Base-by-base conservation (phyloP, 2,888 invertebrate species). In the Cosmorhoe ocellata region DNA sequence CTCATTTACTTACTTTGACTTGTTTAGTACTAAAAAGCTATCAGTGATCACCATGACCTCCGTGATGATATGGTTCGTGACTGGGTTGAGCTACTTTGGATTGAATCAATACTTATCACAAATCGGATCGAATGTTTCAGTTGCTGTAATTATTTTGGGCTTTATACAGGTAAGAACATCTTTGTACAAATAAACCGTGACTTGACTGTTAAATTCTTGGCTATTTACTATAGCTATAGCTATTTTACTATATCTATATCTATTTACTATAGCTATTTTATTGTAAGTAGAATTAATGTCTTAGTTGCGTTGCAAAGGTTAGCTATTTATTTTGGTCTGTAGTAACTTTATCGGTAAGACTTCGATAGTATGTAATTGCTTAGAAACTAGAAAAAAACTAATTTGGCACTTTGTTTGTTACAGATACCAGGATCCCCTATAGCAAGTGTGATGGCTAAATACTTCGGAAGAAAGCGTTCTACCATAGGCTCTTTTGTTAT, bases 61-160 rank as follows among this genome's bases (percentile, higher is more conserved):
- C 0, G 50, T 71, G 4, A 42, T 66, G 0, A 53, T 74, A 1
- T 84, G 79, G 77, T 66, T 70, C 12, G 59, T 71, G 0, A 59
- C 66, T 2, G 81, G 81, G 1, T 45, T 67, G 12, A 71, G 70
- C 36, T 81, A 67, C 56, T 84, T 56, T 37, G 81, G 83, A 6
- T 64, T 81, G 31, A 74, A 64, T 55, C 79, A 82, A 46, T 81
- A 80, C 46, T 55, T 71, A 13, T 67, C 76, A 0, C 61, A 71
- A 3, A 55, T 80, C 26, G 77, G 74, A 3, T 50, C 66, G 0
- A 72, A 80, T 58, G 61, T 76, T 30, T 78, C 74, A 27, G 44
- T 75, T 0, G 68, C 72, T 5, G 71, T 74, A 8, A 56, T 66
- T 1, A 52, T 76, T 22, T 40, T 72, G 44, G 80, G 81, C 11